Evolutionary conservation across 2,888 invertebrate species (phyloP).

Genomic region (Metopia argyrocephala): DNA sequence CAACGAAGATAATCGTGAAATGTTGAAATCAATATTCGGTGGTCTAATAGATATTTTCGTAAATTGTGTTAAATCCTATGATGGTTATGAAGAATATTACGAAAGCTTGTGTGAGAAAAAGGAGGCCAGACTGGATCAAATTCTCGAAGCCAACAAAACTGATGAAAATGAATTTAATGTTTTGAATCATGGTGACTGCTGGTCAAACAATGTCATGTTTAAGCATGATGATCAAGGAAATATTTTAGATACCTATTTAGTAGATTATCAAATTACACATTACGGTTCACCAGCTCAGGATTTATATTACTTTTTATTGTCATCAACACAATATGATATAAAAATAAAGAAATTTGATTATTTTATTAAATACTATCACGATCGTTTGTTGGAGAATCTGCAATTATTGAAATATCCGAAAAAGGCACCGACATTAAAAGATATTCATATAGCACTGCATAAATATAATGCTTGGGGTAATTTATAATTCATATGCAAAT

Average conservation of each 20-base stretch:
- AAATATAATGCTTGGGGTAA: slow-evolving; percentile 68
- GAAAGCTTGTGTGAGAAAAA: slow-evolving; percentile 61
- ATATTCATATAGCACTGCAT: slow-evolving; percentile 66
- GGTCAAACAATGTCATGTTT: slow-evolving; percentile 74
- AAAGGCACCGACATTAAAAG: slow-evolving; percentile 66
- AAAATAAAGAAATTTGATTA: slow-evolving; percentile 71
- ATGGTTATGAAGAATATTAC: slow-evolving; percentile 54
- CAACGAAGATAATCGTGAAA: slow-evolving; percentile 23
- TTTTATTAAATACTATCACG: slow-evolving; percentile 72
- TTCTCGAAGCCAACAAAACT: slow-evolving; percentile 23
- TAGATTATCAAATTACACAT: slow-evolving; percentile 71
- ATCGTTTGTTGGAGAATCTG: slow-evolving; percentile 68
- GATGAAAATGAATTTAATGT: slow-evolving; percentile 71
- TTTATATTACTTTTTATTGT: slow-evolving; percentile 70
- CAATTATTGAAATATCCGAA: slow-evolving; percentile 68
- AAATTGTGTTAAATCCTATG: slow-evolving; percentile 43
- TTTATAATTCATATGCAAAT: neutral
- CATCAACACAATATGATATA: slow-evolving; percentile 69
- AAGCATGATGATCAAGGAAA: slow-evolving; percentile 66
- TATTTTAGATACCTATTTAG: slow-evolving; percentile 67
- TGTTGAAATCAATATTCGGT: slow-evolving; percentile 34
- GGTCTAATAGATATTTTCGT: slow-evolving; percentile 32
- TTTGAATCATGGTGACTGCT: slow-evolving; percentile 71
- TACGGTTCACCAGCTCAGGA: slow-evolving; percentile 70
- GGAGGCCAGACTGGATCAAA: slow-evolving; percentile 44